phyloP scores from a whole-genome alignment of 2,113 vertebrate genomes.

The Miniopterus natalensis region DNA sequence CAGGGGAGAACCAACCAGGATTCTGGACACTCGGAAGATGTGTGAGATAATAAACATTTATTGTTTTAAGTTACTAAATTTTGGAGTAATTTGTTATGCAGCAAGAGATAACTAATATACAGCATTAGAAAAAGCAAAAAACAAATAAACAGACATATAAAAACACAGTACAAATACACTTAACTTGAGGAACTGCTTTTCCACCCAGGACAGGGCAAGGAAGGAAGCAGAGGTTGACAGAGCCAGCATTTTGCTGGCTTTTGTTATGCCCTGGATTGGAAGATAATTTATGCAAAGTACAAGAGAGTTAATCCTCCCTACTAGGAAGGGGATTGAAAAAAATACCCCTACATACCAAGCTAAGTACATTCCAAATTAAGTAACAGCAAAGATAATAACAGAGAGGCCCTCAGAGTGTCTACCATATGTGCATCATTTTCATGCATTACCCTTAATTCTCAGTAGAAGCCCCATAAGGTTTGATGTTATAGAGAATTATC shows the following conservation, averaged over 20 bases:
- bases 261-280: neutral
- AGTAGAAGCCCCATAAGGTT: neutral
- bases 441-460: neutral
- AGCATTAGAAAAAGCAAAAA: neutral
- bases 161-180: neutral
- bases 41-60: neutral
- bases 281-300: neutral
- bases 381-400: neutral
- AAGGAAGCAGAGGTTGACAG: neutral
- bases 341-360: neutral
- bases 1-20: neutral
- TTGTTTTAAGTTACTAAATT: slow-evolving; percentile 13
- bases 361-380: neutral
- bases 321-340: neutral
- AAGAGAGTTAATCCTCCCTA: neutral
- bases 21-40: neutral
- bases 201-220: neutral
- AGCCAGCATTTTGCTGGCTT: slow-evolving; percentile 3
- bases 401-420: neutral
- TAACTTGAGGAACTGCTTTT: slow-evolving; percentile 12
- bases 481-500: neutral
- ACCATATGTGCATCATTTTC: neutral
- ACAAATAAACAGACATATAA: neutral
- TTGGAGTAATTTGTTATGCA: neutral
- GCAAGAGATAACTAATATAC: neutral